Evolutionary conservation across 2,888 invertebrate genomes (phyloP), one percentile per base, ranked within the genome.

Genomic region (Agrilus cyanescens): DNA sequence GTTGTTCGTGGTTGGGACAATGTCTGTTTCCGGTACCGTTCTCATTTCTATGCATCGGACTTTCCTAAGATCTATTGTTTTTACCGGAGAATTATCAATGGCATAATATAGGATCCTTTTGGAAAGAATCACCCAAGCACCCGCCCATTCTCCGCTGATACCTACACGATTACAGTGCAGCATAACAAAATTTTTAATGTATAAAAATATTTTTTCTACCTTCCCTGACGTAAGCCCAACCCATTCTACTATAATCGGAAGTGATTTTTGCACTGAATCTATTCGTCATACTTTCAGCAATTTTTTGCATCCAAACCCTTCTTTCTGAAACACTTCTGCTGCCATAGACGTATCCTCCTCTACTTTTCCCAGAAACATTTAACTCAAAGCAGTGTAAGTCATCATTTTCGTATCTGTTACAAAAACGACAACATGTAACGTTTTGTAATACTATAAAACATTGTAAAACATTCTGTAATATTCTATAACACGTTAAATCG

Each of bases 121-220:
- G 43, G 78, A 75, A 29, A 89, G 67, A 57, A 88, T 73, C 40
- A 88, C 57, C 88, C 88, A 89, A 1, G 85, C 81, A n/a, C 84
- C 80, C 30, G 75, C 75, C 88, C 89, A 86, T 41, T 73, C 71
- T 1, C 82, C 79, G 37, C 79, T 78, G 30, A 84, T 76, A 10
- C 82, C 82, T 84, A 30, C 15, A 36, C 5, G 2, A 20, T 4
- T 8, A 37, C 7, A 37, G 13, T 33, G 5, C 32, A 13, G 12
- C 12, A 32, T 12, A 32, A 32, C 4, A 32, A 4, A 32, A 6
- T 13, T 18, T 34, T 36, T 44, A 16, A 32, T 14, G 12, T 3
- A 35, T 33, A 15, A 14, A 30, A 15, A 15, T 32, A 32, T 13
- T n/a, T 13, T 7, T 10, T 29, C 35, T 51, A 79, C 80, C 76